Percentiles rank a stretch among this genome's conserved stretches.
These are phyloP conservation scores for Sebastes schlegelii DNA, from an alignment of 2,113 vertebrate species.

Conservation along the genomic window DNA sequence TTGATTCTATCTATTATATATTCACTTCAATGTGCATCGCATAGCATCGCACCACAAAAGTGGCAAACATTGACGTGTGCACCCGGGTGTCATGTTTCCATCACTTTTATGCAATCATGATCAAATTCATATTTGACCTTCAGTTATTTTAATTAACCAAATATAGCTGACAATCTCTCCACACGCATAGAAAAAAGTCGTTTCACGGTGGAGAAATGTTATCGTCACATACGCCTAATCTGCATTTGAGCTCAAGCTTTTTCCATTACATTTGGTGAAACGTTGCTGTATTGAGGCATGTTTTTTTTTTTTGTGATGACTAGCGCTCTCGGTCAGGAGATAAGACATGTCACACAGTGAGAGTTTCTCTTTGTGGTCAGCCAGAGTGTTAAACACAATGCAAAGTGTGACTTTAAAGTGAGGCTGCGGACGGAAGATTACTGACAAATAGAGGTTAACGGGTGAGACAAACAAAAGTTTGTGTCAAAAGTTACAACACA, in stretches of 20 bases:
- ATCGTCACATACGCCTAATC: background rate
- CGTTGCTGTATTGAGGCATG: background rate
- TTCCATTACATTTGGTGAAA: constrained; percentile 5
- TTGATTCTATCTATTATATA: too few species aligned
- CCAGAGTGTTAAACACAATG: constrained; percentile 65
- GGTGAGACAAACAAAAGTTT: background rate
- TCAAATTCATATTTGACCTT: too few species aligned
- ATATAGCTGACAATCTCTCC: background rate
- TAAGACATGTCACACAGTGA: constrained; percentile 13
- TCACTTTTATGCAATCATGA: background rate
- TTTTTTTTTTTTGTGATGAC: constrained; percentile 9
- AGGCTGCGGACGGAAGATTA: background rate
- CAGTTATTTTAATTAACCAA: background rate
- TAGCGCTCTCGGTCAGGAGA: constrained; percentile 20
- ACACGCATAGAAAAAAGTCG: background rate
- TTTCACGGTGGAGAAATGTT: background rate
- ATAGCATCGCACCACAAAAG: too few species aligned
- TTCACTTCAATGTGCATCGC: too few species aligned
- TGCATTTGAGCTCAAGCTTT: background rate
- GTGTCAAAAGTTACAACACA: background rate
- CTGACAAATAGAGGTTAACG: constrained; percentile 4
- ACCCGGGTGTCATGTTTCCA: background rate
- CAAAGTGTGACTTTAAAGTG: constrained; percentile 5
- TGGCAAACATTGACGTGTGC: too few species aligned
- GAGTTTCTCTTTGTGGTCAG: constrained; percentile 58